Base-by-base conservation (phyloP, 2,888 invertebrate species). In the Rosalia funebris region DNA sequence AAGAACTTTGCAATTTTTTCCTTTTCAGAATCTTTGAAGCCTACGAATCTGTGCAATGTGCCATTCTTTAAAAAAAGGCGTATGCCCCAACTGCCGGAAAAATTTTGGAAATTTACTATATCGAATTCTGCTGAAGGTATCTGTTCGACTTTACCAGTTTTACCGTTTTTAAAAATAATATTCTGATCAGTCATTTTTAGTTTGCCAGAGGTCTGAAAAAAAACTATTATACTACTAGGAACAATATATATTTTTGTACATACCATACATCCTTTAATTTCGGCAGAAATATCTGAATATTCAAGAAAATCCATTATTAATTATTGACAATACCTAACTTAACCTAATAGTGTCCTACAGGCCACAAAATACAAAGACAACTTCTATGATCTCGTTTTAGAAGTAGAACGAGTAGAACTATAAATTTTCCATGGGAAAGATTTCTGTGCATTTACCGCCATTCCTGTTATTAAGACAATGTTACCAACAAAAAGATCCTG, bases 81-180 rank as follows among this genome's bases (percentile, higher is more conserved):
- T 1, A 99, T 82, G 0, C 97, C 98, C 89, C 92, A 93, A 0
- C 90, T 91, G 14, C 95, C 92, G 31, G 96, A 93, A 71, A 99
- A 90, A 75, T 93, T 91, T 79, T 97, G 92, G 85, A 96, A 98
- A 79, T 94, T 93, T 0, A 95, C 93, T 57, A 91, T 83, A 53
- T 97, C 96, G 74, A 99, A 91, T 70, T 98, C 98, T 45, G 86
- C 83, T 0, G 91, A 86, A 31, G 88, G 84, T 66, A 98, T 89
- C 77, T 95, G 94, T 77, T 97, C 97, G 0, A 97, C 93, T 82
- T 96, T 97, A 1, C 98, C 98, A 0, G 98, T 98, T 83, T 95
- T 96, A 67, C 88, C 91, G 81, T 97, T 98, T 81, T 98, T 98
- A 79, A 97, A 99, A 45, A 93, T 87, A 31, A 98, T 90, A 72